A percentile compares a stretch with the other conserved stretches of the same genome.
Conservation (phyloP, 2,888 invertebrate genomes). For the Agrochola macilenta region DNA sequence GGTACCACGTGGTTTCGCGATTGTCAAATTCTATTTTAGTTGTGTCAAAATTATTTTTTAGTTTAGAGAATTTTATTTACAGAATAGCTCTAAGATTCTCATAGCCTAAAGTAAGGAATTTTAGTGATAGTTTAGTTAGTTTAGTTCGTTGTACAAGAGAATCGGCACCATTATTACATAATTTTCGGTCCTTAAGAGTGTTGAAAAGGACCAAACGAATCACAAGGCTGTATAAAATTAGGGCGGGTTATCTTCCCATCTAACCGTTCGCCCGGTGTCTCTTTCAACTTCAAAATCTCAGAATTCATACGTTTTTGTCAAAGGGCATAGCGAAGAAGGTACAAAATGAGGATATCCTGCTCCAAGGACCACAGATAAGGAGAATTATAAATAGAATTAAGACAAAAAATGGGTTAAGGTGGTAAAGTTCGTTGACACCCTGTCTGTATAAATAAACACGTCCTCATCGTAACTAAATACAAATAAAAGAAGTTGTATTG, state of each 20-base stretch:
- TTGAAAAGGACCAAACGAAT: background rate
- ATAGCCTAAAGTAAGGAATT: too few species aligned
- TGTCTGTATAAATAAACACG: background rate
- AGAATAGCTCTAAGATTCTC: too few species aligned
- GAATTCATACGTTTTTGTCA: constrained; percentile 41
- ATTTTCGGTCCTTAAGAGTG: background rate
- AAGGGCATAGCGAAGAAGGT: constrained; percentile 23
- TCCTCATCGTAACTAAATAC: too few species aligned
- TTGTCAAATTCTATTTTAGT: too few species aligned
- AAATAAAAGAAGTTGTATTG: background rate
- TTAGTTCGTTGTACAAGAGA: too few species aligned
- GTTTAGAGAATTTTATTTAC: too few species aligned
- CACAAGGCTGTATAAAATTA: constrained; percentile 15
- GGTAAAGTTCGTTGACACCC: constrained; percentile 17
- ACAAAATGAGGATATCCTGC: constrained; percentile 24
- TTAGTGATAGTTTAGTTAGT: too few species aligned
- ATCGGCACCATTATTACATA: background rate
- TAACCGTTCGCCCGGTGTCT: constrained; percentile 3
- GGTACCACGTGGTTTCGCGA: too few species aligned
- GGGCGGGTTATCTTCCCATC: constrained; percentile 12
- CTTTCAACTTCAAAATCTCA: constrained; percentile 27
- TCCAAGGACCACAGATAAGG: constrained; percentile 24
- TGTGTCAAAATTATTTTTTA: too few species aligned
- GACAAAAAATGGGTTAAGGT: background rate
- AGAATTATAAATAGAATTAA: background rate